Evolutionary conservation across 1,140 invertebrate species (phyloP).

Genomic region (Bombus pascuorum): DNA sequence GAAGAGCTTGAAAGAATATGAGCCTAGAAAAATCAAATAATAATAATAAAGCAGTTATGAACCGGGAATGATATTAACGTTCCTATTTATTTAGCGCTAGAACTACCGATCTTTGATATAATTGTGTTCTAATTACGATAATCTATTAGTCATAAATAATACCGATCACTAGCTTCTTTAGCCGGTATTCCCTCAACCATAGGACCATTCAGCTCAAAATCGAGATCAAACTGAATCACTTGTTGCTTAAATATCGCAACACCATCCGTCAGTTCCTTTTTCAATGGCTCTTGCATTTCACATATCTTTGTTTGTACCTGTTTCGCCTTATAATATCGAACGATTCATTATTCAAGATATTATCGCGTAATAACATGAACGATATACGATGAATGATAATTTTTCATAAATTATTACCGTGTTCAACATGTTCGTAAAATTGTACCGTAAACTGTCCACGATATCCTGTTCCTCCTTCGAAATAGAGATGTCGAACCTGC

Average conservation of each 20-base stretch:
- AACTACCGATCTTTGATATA: not conserved
- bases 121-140: not conserved
- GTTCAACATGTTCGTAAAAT: constrained; percentile 89
- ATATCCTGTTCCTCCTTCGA: constrained; percentile 90
- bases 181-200: constrained; percentile 92
- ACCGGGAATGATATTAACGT: not conserved
- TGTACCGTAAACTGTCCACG: constrained; percentile 89
- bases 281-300: constrained; percentile 89
- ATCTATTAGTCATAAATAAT: constrained; percentile 1
- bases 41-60: not conserved
- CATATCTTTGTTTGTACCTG: constrained; percentile 88
- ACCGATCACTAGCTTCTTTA: constrained; percentile 92
- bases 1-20: constrained; percentile 88
- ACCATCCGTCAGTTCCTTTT: constrained; percentile 87
- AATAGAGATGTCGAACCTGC: constrained; percentile 87
- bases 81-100: not conserved
- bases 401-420: constrained; percentile 82
- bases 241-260: constrained; percentile 87
- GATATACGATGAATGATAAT: not conserved
- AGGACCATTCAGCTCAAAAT: constrained; percentile 90
- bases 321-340: constrained; percentile 83
- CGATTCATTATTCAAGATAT: not conserved
- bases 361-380: not conserved
- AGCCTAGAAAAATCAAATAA: constrained; percentile 81
- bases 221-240: constrained; percentile 87